Conservation (phyloP, 2,113 vertebrate genomes). For the Halcyon senegalensis region DNA sequence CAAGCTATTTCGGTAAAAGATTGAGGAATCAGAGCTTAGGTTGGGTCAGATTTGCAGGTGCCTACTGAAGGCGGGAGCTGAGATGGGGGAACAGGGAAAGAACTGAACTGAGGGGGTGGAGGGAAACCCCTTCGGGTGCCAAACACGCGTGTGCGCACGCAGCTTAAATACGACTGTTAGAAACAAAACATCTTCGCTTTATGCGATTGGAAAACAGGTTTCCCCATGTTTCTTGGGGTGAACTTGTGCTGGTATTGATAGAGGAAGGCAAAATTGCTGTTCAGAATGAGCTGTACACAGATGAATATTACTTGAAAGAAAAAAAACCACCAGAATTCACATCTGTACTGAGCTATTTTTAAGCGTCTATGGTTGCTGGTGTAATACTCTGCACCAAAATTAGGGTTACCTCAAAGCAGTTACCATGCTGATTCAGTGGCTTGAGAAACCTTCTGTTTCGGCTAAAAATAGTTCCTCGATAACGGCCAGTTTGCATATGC, state of each 20-base stretch:
- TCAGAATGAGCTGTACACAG: background rate
- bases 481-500: background rate
- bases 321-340: conserved; percentile 12
- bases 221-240: background rate
- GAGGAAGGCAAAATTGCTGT: background rate
- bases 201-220: background rate
- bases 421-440: conserved; percentile 13
- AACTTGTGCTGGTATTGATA: background rate
- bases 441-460: conserved; percentile 51
- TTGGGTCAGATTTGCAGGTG: conserved; percentile 29
- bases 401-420: conserved; percentile 43
- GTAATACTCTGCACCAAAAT: conserved; percentile 25
- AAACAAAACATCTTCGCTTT: background rate
- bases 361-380: conserved; percentile 36
- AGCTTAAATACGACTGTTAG: background rate
- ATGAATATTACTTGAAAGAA: conserved; percentile 37
- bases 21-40: background rate
- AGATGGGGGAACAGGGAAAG: background rate
- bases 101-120: background rate
- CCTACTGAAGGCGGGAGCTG: background rate
- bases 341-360: conserved; percentile 60
- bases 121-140: background rate
- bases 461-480: conserved; percentile 72
- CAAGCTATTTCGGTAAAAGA: background rate
- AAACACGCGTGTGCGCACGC: rapidly evolving